These are phyloP conservation scores for Aphaenogaster floridana DNA, from an alignment of 1,140 invertebrate genomes.

Conservation along the genomic window DNA sequence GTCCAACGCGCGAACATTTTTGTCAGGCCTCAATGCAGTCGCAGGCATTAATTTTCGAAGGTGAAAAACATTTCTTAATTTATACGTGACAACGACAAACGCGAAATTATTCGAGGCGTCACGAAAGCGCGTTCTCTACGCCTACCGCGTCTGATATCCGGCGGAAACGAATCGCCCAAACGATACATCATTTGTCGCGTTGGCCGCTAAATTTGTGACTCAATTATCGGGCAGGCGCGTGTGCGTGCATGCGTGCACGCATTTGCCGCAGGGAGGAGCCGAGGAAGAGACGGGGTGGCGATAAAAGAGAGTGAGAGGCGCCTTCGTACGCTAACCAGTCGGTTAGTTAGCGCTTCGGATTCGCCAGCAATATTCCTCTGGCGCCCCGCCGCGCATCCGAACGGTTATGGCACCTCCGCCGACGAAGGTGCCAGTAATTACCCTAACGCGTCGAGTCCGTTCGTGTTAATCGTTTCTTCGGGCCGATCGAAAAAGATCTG, in stretches of 20 bases:
- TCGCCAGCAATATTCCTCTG: conserved; percentile 71
- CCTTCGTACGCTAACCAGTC: conserved; percentile 72
- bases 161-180: conserved; percentile 76
- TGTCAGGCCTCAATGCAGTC: neutral
- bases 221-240: conserved; percentile 76
- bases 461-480: conserved; percentile 74
- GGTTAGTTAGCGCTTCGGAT: conserved; percentile 76
- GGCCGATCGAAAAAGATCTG: conserved; percentile 57
- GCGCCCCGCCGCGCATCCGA: conserved; percentile 71
- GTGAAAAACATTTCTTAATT: neutral
- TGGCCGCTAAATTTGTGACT: conserved; percentile 74
- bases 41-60: neutral
- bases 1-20: neutral
- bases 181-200: conserved; percentile 80
- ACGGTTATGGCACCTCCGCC: conserved; percentile 77
- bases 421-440: conserved; percentile 79
- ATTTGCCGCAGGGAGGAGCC: conserved; percentile 53
- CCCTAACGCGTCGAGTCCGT: conserved; percentile 77
- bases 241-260: conserved; percentile 26
- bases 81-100: conserved; percentile 23
- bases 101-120: conserved; percentile 23
- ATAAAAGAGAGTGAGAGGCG: conserved; percentile 72
- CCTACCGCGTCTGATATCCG: conserved; percentile 73
- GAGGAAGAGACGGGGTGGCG: conserved; percentile 41
- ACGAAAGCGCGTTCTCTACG: conserved; percentile 32